A percentile compares a stretch with the other conserved stretches of the same genome.
phyloP scores from a whole-genome alignment of 2,888 invertebrate genomes.

The Seira sanloemensis region DNA sequence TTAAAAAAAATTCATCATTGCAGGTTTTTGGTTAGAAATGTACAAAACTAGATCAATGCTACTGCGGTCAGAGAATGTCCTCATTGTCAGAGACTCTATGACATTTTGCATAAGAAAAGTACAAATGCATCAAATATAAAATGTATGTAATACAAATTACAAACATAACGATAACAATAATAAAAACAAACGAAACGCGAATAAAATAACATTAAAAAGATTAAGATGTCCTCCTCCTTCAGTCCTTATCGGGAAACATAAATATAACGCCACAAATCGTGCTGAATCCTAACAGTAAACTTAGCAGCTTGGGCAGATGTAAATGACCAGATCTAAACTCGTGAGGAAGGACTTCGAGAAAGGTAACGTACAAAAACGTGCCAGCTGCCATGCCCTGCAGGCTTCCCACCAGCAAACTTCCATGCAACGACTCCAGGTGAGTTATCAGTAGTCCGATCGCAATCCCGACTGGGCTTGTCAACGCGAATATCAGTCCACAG shows the following conservation, averaged over 20 bases:
- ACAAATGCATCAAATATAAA: no score
- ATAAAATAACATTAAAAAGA: no score
- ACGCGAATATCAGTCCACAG: constrained; percentile 65
- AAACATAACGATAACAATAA: no score
- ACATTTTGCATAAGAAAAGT: no score
- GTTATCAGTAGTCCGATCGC: constrained; percentile 68
- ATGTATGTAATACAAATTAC: no score
- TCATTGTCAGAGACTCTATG: no score
- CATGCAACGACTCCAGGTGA: constrained; percentile 63
- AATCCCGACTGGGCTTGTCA: constrained; percentile 68
- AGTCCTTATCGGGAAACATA: constrained; percentile 71
- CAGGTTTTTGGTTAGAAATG: no score
- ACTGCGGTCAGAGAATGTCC: no score
- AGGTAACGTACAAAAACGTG: constrained; percentile 72
- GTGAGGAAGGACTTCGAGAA: constrained; percentile 71
- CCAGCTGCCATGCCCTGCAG: constrained; percentile 73
- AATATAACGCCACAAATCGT: constrained; percentile 69
- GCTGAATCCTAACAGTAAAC: constrained; percentile 71
- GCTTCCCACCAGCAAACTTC: constrained; percentile 67
- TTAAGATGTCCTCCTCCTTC: no score
- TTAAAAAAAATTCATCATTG: no score
- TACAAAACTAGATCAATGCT: no score
- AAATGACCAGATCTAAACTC: constrained; percentile 71
- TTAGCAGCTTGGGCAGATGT: constrained; percentile 70
- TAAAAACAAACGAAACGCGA: no score